Evolutionary conservation across 2,797 vertebrate species (phyloP).

Genomic region (Dipus sagitta): DNA sequence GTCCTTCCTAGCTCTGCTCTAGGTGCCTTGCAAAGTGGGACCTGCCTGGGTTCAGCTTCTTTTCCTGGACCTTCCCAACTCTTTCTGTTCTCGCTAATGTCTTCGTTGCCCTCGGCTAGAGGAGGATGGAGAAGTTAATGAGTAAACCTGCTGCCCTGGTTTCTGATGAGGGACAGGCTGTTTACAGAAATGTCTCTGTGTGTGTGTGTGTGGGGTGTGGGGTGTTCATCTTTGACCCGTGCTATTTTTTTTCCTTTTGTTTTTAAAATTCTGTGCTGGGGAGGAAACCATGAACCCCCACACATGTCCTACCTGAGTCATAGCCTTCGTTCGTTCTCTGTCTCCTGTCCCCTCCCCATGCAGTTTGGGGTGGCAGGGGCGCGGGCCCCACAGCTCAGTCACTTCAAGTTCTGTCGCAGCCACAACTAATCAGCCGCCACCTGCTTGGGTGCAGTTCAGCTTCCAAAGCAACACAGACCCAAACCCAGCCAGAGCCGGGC

Average conservation of each 20-base stretch:
- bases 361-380: background rate
- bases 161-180: background rate
- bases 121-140: slow-evolving; percentile 46
- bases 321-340: background rate
- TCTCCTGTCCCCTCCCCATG: background rate
- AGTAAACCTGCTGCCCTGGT: slow-evolving; percentile 31
- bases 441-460: background rate
- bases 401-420: background rate
- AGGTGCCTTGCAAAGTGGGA: background rate
- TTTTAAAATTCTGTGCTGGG: background rate
- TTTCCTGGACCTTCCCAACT: background rate
- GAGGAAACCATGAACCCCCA: background rate
- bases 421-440: background rate
- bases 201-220: too few species aligned
- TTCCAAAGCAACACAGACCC: background rate
- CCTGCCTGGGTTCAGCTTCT: background rate
- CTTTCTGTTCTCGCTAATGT: background rate
- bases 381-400: background rate
- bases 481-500: background rate
- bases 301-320: background rate
- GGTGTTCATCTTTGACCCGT: too few species aligned
- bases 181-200: slow-evolving; percentile 14
- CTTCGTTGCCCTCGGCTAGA: background rate
- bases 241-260: background rate
- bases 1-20: background rate